Percentiles rank a stretch among this genome's conserved stretches.
Evolutionary conservation across 53 echinoderm and acorn worm species (phyloP).

Genomic region (Temnopleurus reevesii): DNA sequence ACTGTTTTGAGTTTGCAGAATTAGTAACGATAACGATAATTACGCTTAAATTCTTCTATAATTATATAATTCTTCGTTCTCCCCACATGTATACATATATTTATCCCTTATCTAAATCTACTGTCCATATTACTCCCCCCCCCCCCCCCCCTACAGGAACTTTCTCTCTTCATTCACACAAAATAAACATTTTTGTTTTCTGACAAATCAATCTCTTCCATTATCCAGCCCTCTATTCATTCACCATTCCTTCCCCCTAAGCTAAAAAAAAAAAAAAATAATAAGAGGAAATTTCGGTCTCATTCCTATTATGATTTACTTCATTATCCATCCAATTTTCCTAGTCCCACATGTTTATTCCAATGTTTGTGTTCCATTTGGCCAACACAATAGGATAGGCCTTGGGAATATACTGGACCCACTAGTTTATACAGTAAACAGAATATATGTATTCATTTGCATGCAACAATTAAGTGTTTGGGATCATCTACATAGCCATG

Average conservation of each 20-base stretch:
- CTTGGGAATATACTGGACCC: neutral
- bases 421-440: too few relatives aligned
- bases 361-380: neutral
- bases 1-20: too few relatives aligned
- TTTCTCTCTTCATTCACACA: neutral
- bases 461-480: too few relatives aligned
- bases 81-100: neutral
- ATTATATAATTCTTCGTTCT: neutral
- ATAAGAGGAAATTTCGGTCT: too few relatives aligned
- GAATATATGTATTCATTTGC: too few relatives aligned
- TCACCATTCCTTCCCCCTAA: neutral
- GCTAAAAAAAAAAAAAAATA: neutral
- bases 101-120: neutral
- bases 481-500: too few relatives aligned
- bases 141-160: neutral
- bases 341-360: slow-evolving; percentile 8
- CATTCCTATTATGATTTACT: too few relatives aligned
- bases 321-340: too few relatives aligned
- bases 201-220: neutral
- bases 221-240: neutral
- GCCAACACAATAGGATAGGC: neutral
- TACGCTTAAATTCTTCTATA: too few relatives aligned
- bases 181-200: too few relatives aligned
- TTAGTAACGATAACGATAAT: too few relatives aligned
- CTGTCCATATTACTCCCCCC: neutral